Percentiles rank a stretch among this genome's conserved stretches.
These are phyloP conservation scores for Ypsolopha sequella DNA, from an alignment of 2,888 invertebrate species.

Conservation along the genomic window DNA sequence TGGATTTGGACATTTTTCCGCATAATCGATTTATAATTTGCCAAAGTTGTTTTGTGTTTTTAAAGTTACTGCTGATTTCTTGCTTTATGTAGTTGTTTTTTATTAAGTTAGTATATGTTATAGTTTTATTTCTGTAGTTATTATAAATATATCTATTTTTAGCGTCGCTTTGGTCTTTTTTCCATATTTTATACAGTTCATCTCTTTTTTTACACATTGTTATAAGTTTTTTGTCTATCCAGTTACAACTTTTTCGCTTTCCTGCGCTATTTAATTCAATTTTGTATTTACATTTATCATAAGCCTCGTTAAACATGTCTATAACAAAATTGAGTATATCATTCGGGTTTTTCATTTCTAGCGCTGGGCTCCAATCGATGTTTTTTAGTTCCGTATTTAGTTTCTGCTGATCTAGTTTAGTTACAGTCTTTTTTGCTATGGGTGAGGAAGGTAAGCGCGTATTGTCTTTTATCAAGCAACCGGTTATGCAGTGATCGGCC, in stretches of 20 bases:
- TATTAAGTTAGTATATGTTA: slow-evolving; percentile 4
- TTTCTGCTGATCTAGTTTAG: neutral
- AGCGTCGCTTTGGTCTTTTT: slow-evolving; percentile 1
- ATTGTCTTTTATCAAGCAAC: too few species aligned
- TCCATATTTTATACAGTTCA: slow-evolving; percentile 5
- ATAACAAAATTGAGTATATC: slow-evolving; percentile 2
- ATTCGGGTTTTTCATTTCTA: neutral
- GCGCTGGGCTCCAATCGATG: slow-evolving; percentile 1
- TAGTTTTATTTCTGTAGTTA: slow-evolving; percentile 9
- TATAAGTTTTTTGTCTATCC: slow-evolving; percentile 3
- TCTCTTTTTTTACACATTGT: slow-evolving; percentile 7
- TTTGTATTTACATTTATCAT: neutral
- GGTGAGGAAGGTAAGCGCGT: too few species aligned
- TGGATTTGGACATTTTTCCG: slow-evolving; percentile 5
- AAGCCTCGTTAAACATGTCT: neutral
- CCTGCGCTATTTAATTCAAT: neutral
- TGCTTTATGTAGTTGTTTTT: slow-evolving; percentile 6
- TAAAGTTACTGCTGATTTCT: slow-evolving; percentile 7
- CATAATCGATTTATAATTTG: slow-evolving; percentile 6
- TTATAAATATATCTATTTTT: slow-evolving; percentile 7
- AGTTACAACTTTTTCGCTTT: slow-evolving; percentile 4
- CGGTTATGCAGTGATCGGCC: too few species aligned
- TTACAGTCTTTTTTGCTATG: too few species aligned
- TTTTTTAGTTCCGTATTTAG: neutral
- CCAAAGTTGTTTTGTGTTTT: slow-evolving; percentile 8